Evolutionary conservation across 1,140 invertebrate species (phyloP).

Genomic region (Tetramorium parvispinum): DNA sequence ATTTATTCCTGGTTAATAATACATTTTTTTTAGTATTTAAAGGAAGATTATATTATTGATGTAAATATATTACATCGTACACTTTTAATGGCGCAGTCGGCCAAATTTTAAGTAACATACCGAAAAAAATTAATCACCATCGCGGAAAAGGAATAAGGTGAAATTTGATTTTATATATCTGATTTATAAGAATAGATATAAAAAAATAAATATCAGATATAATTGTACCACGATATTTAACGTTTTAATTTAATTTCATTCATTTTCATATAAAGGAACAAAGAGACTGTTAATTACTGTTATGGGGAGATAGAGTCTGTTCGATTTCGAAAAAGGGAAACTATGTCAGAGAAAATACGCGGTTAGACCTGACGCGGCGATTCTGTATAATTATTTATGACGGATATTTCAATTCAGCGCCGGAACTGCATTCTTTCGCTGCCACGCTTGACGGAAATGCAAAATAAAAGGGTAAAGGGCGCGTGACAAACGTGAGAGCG

Average conservation of each 20-base stretch:
- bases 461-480: slow-evolving; percentile 28
- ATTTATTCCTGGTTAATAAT: background rate
- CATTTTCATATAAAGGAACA: background rate
- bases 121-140: background rate
- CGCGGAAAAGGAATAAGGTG: background rate
- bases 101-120: too few species aligned
- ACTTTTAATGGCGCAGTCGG: background rate
- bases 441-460: slow-evolving; percentile 11
- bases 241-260: background rate
- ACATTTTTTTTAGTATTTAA: background rate
- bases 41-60: background rate
- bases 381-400: slow-evolving; percentile 9
- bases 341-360: background rate
- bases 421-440: background rate
- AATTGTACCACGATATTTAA: background rate
- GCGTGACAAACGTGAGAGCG: slow-evolving; percentile 36
- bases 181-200: background rate
- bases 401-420: background rate
- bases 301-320: background rate
- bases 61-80: background rate
- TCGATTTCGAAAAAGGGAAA: background rate
- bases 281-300: background rate
- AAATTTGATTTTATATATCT: background rate
- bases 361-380: background rate
- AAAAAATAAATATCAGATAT: background rate